Base-by-base conservation (phyloP, 2,888 invertebrate genomes). In the Cerastoderma edule region DNA sequence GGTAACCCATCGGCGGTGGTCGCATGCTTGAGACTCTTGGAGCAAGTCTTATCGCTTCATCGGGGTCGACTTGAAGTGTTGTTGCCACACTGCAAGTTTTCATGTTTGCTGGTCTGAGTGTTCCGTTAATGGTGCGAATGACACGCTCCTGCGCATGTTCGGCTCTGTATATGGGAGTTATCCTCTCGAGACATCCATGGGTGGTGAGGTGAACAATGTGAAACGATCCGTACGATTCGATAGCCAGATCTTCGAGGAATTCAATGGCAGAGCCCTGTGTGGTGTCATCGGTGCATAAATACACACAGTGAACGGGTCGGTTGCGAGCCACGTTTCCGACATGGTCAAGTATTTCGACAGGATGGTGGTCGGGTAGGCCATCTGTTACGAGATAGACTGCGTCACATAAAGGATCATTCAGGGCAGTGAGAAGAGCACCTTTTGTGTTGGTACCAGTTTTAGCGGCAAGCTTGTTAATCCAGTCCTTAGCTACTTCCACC, bases 391-490 rank as follows among this genome's bases (percentile, higher is more conserved):
- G 83, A 72, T 90, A 92, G 10, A 92, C 90, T 13, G 91, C 89
- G 57, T 91, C 87, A 85, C 91, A 91, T 3, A 80, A 68, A 2
- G 82, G 81, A 71, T 92, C 91, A 69, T 86, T 82, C 24, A 92
- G 80, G 3, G 92, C 92, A 5, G 91, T 88, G 8, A 91, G 75
- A 5, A 92, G 77, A 19, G 92, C 92, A 72, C 89, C 91, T 65
- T 89, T 83, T n/a, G 91, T 92, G 78, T 92, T 92, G 22, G 92
- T 92, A 6, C 92, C 92, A 27, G 92, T 92, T 80, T 91, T 92
- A 8, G 92, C 89, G 67, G 78, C 77, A 2, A 92, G 83, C 24
- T 88, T 84, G 27, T 84, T 85, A 22, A 92, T 85, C 92, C 92
- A 92, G 33, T 90, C 87, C 33, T 84, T 82, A 16, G 92, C 92